Evolutionary conservation across 2,113 vertebrate species (phyloP), one percentile per base, ranked within the genome.

Genomic region (Gyps fulvus): DNA sequence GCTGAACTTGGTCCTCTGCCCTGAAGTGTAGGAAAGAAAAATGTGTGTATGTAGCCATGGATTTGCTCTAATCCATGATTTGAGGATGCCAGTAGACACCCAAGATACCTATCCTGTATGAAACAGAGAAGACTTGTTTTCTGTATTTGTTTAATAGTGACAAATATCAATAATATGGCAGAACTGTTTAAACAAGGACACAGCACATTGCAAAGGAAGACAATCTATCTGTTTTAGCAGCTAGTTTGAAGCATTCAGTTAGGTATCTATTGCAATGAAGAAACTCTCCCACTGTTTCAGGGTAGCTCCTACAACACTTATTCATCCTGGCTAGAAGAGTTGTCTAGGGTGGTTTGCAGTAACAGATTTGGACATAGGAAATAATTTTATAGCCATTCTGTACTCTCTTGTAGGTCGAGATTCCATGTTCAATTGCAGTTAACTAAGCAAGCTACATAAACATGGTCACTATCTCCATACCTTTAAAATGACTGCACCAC

Each of bases 1-100:
- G 91, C 81, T 91, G 55, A 90, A 87, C 83, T 96, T 97, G 95
- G 91, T 95, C 87, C 36, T 89, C 70, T 94, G 83, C 95, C 95
- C 95, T 95, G 81, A 97, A 95, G 81, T 72, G 40, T 82, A 95
- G 92, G 89, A 87, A 94, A 96, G 77, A 97, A 95, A 96, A 97
- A 95, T 87, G 87, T 89, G 27, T 38, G 32, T 57, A 65, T 67
- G 18, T 43, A 87, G 54, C 54, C 57, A 59, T 61, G 77, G 67
- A 93, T 89, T 96, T 97, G 50, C 55, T 86, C 72, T 90, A 94
- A 81, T 77, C 85, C 23, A 27, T 40, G 61, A 71, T 92, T 74
- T 65, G 69, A 96, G 43, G 65, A 59, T 93, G 71, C 38, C 27
- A 50, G 32, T 57, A 91, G 83, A 47, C 16, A 67, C 25, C 12